phyloP scores from a whole-genome alignment of 2,113 vertebrate species.

The Lagopus muta region DNA sequence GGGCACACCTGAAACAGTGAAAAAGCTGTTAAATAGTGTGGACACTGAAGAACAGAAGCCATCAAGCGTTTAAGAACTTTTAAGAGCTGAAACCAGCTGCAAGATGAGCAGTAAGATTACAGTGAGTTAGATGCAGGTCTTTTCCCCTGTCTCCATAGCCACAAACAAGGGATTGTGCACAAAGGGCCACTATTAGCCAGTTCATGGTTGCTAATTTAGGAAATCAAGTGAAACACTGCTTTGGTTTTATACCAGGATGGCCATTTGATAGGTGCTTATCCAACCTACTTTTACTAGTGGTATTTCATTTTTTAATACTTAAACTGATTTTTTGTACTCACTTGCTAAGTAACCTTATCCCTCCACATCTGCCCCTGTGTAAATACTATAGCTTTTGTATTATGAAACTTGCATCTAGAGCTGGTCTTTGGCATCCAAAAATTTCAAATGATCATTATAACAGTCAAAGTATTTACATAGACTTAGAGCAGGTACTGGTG shows the following conservation, averaged over 20 bases:
- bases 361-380: not conserved
- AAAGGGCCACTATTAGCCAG: not conserved
- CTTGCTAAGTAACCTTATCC: not conserved
- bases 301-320: not conserved
- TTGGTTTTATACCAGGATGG: not conserved
- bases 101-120: not conserved
- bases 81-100: not conserved
- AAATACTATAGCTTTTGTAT: not conserved
- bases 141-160: not conserved
- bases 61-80: not conserved
- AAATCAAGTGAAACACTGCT: not conserved
- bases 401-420: not conserved
- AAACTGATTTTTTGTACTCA: not conserved
- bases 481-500: not conserved
- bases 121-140: not conserved
- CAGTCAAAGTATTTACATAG: not conserved
- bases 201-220: not conserved
- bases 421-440: not conserved
- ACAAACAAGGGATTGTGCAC: not conserved
- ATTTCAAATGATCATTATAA: not conserved
- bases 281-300: not conserved
- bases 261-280: not conserved
- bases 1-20: not conserved
- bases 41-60: not conserved
- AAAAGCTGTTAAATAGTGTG: not conserved